phyloP scores from a whole-genome alignment of 2,797 vertebrate species.

The Okamejei kenojei region DNA sequence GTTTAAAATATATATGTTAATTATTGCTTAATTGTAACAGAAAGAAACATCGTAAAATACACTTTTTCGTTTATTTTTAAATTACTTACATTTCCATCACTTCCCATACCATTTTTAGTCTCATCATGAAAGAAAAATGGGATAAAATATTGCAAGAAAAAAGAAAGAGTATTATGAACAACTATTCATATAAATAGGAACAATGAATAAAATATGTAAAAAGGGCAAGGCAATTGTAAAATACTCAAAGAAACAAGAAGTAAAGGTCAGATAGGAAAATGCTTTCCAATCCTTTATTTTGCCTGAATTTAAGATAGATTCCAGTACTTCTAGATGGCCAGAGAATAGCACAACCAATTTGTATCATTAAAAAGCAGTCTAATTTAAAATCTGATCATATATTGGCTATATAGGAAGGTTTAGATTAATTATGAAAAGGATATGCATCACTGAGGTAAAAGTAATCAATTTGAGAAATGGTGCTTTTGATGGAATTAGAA shows the following conservation, averaged over 20 bases:
- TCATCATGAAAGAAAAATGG: neutral
- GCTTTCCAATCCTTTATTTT: neutral
- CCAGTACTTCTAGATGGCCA: neutral
- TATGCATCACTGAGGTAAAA: too few species aligned
- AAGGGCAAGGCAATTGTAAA: slow-evolving; percentile 2
- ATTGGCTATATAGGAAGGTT: neutral
- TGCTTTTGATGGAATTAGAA: too few species aligned
- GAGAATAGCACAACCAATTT: neutral
- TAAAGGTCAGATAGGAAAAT: neutral
- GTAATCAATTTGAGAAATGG: too few species aligned
- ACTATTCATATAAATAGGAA: neutral
- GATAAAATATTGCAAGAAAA: neutral
- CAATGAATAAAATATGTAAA: too few species aligned
- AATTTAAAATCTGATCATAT: neutral
- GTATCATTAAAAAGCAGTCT: neutral
- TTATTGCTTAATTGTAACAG: neutral
- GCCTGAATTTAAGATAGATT: neutral
- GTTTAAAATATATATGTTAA: neutral
- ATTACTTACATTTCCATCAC: neutral
- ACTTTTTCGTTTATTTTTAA: neutral
- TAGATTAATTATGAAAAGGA: too few species aligned
- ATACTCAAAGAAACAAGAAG: too few species aligned
- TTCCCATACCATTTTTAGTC: neutral
- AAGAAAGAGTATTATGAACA: neutral
- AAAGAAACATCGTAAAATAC: neutral